Base-by-base conservation (phyloP, 1,140 invertebrate genomes). In the Lerema accius region DNA sequence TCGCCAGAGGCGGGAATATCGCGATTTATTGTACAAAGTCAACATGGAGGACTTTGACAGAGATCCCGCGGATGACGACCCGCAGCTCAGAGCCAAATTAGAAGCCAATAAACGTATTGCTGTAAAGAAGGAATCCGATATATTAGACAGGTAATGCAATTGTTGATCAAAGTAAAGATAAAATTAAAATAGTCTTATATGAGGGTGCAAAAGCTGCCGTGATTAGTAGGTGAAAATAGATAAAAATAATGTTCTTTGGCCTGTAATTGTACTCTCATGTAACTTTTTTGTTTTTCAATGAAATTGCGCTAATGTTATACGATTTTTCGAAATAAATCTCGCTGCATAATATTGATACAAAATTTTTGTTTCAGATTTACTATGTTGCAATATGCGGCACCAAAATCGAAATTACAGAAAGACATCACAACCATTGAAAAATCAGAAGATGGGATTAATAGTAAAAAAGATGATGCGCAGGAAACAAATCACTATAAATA, bases 61-160 rank as follows among this genome's bases (percentile, higher is more conserved):
- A 5, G 86, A 89, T 49, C 86, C 84, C 0, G 86, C 86, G 0
- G 77, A 86, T 1, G 32, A 63, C 0, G 74, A 89, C 17, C 71
- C 76, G 0, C 61, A 68, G 11, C 69, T 89, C 4, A n/a, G 65
- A 9, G 74, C 76, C 0, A 63, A 63, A 4, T 51, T 87, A 0
- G 69, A 84, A 19, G 65, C 55, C 3, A 87, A 89, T 45, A 76
- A 64, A 35, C 46, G 9, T 0, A 56, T 65, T 0, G 82, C 80
- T 1, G 19, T 60, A 1, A 65, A 68, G n/a, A 88, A 76, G 13
- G 85, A 88, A 69, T 7, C 45, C 0, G 69, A 77, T 9, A 51
- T 87, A 42, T 14, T 84, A 0, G 65, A 85, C 14, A 79, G 60
- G 84, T 86, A 43, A 43, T 0, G n/a, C 42, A 7, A 19, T 15